phyloP scores from a whole-genome alignment of 2,888 invertebrate species.

The Tinea trinotella region DNA sequence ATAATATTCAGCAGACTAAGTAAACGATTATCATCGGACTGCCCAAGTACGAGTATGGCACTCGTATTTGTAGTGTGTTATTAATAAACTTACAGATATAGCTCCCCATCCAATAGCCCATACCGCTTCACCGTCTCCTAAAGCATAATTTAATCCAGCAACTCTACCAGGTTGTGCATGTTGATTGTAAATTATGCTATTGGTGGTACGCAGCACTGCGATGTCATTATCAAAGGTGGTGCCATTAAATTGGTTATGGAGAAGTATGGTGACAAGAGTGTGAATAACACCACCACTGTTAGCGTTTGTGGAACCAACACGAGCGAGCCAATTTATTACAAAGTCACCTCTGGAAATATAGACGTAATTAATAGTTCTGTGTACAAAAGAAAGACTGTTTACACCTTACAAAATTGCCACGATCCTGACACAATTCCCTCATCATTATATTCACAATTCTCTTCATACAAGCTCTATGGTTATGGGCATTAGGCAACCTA shows the following conservation, averaged over 20 bases:
- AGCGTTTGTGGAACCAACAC: constrained; percentile 10
- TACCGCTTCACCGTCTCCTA: constrained; percentile 1
- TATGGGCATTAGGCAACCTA: too few relatives aligned
- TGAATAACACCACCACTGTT: constrained; percentile 18
- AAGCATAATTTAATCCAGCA: neutral
- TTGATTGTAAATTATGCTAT: constrained; percentile 1
- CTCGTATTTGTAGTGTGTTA: too few relatives aligned
- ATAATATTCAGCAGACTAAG: neutral
- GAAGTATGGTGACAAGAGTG: neutral
- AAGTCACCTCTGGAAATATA: constrained; percentile 1
- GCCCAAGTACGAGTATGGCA: too few relatives aligned
- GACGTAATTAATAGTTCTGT: too few relatives aligned
- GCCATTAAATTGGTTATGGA: neutral
- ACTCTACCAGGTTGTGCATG: constrained; percentile 8
- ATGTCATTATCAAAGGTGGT: constrained; percentile 16
- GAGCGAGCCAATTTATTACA: neutral
- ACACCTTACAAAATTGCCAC: too few relatives aligned
- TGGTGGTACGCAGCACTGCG: neutral
- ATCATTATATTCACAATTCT: too few relatives aligned
- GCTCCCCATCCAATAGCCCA: constrained; percentile 17
- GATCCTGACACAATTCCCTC: too few relatives aligned
- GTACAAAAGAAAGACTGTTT: too few relatives aligned
- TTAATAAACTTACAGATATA: constrained; percentile 6
- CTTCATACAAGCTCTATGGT: too few relatives aligned
- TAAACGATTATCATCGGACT: too few relatives aligned